phyloP scores from a whole-genome alignment of 2,888 invertebrate species.

The Temnothorax unifasciatus region DNA sequence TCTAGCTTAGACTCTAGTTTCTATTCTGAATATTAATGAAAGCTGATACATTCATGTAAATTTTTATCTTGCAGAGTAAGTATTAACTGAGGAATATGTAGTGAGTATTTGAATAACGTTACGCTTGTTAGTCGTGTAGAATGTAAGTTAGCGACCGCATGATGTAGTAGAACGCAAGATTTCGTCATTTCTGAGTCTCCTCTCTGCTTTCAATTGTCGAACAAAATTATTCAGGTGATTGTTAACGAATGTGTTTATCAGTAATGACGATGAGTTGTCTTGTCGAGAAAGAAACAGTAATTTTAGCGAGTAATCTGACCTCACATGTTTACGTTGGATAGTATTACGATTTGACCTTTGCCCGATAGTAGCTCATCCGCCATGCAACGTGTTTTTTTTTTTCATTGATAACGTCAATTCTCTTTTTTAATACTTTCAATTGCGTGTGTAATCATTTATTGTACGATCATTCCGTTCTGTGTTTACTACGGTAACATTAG shows the following conservation, averaged over 20 bases:
- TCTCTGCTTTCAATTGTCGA: not conserved
- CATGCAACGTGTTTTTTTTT: not conserved
- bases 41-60: not conserved
- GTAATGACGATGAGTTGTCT: not conserved
- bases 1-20: not conserved
- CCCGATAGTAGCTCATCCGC: not conserved
- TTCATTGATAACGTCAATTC: not conserved
- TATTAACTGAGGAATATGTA: constrained; percentile 29
- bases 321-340: not conserved
- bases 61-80: constrained; percentile 23
- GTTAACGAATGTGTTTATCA: not conserved
- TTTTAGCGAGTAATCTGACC: not conserved
- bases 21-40: constrained; percentile 2
- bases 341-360: not conserved
- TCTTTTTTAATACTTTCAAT: not conserved
- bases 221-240: not conserved
- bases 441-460: not conserved
- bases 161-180: not conserved
- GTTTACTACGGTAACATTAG: not conserved
- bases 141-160: not conserved
- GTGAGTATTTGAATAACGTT: constrained; percentile 6
- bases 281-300: not conserved
- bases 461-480: not conserved
- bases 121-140: not conserved
- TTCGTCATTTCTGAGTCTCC: not conserved